Conservation (phyloP, 2,888 invertebrate genomes). For the Marronus borbonicus region DNA sequence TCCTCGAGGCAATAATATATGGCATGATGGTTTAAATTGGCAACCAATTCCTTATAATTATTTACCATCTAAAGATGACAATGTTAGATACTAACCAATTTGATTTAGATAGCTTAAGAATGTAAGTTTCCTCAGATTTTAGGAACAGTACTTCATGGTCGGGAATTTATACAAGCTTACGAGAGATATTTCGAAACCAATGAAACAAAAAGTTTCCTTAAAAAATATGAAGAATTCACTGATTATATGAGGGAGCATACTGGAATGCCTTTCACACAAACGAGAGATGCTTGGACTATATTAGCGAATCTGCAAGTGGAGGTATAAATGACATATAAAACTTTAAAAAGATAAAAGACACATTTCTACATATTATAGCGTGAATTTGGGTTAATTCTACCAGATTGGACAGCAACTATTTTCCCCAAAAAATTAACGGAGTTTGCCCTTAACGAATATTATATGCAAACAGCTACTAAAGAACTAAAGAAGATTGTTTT, state of each 20-base stretch:
- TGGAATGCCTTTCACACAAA: background rate
- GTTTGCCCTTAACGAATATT: conserved; percentile 3
- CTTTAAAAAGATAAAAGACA: too few species aligned
- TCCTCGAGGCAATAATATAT: conserved; percentile 33
- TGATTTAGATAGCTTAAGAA: background rate
- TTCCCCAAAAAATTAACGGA: conserved; percentile 13
- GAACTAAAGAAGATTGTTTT: conserved; percentile 8
- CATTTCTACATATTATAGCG: background rate
- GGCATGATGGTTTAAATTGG: conserved; percentile 41
- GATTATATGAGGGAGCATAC: conserved; percentile 31
- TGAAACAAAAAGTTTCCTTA: background rate
- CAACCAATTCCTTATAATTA: conserved; percentile 46
- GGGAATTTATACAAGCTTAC: conserved; percentile 3
- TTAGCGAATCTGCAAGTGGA: background rate
- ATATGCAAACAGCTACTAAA: conserved; percentile 22
- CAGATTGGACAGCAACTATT: conserved; percentile 15
- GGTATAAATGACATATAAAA: too few species aligned
- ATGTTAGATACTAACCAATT: conserved; percentile 11
- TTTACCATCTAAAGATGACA: conserved; percentile 27
- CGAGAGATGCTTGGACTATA: conserved; percentile 15
- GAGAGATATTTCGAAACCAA: background rate
- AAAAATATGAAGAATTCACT: conserved; percentile 10
- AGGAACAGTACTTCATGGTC: background rate
- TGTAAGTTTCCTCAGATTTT: conserved; percentile 3
- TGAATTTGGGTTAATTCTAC: conserved; percentile 7